Conservation (phyloP, 2,888 invertebrate genomes). For the Dinocampus coccinellae region DNA sequence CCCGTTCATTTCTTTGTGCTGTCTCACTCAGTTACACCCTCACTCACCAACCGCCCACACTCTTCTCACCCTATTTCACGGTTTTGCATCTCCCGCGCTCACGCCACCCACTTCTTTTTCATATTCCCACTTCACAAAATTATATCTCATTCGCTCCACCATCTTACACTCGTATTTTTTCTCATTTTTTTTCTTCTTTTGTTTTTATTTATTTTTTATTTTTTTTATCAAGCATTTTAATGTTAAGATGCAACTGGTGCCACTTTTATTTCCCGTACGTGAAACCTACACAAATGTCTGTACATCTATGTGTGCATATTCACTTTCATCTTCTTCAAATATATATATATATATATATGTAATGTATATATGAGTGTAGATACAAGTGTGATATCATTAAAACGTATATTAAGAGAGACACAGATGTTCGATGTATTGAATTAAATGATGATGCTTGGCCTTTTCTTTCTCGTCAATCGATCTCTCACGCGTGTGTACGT, state of each 20-base stretch:
- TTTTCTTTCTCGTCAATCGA: not conserved
- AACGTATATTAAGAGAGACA: conserved; percentile 1
- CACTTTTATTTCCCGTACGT: conserved; percentile 22
- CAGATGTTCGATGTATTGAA: not conserved
- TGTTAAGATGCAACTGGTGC: conserved; percentile 42
- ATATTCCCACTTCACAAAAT: conserved; percentile 8
- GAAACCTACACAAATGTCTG: conserved; percentile 21
- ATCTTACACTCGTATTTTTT: conserved; percentile 21
- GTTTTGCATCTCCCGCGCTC: not conserved
- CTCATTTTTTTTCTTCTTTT: not conserved
- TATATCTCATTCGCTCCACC: conserved; percentile 20
- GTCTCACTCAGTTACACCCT: conserved; percentile 46
- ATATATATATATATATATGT: not conserved
- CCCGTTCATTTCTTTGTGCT: conserved; percentile 47
- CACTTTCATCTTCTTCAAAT: not conserved
- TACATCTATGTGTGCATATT: conserved; percentile 13
- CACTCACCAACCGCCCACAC: conserved; percentile 6
- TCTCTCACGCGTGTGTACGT: not conserved
- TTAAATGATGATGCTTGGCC: not conserved
- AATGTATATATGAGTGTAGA: not conserved
- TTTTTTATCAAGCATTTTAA: conserved; percentile 34
- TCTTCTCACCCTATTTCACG: conserved; percentile 11
- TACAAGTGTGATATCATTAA: not conserved
- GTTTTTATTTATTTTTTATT: too few species aligned
- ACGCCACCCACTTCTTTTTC: not conserved